phyloP scores from a whole-genome alignment of 2,888 invertebrate species.

The Agrilus mali region DNA sequence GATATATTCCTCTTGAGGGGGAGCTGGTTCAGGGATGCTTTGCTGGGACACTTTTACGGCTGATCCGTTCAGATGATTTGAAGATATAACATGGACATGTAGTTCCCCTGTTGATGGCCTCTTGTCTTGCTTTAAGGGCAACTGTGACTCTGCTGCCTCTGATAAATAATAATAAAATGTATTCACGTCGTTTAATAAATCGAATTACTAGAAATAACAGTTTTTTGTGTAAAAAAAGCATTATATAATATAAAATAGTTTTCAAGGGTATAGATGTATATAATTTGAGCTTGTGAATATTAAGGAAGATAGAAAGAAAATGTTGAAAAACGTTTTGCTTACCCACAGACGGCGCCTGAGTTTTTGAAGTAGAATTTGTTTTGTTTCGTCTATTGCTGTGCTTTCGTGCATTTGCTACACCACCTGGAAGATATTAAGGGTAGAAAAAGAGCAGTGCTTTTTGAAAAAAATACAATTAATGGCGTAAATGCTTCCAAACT shows the following conservation, averaged over 20 bases:
- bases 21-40: conserved; percentile 1
- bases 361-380: conserved; percentile 9
- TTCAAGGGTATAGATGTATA: too few relatives aligned
- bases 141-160: conserved; percentile 31
- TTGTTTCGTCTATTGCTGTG: conserved; percentile 15
- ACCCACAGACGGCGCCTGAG: conserved; percentile 19
- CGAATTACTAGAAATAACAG: not conserved
- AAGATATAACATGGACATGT: conserved; percentile 12
- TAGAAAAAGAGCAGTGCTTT: too few relatives aligned
- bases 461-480: too few relatives aligned
- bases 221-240: not conserved
- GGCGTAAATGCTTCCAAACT: too few relatives aligned
- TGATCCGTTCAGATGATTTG: conserved; percentile 29
- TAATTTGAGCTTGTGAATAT: not conserved
- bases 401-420: conserved; percentile 31
- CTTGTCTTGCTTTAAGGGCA: conserved; percentile 30
- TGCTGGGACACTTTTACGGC: conserved; percentile 18
- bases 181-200: not conserved
- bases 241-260: too few relatives aligned
- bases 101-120: conserved; percentile 17
- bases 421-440: conserved; percentile 26
- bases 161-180: conserved; percentile 20
- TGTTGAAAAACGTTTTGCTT: conserved; percentile 17
- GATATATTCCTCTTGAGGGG: too few relatives aligned
- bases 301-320: too few relatives aligned